These are phyloP conservation scores for Phalanger gymnotis DNA, from an alignment of 2,797 vertebrate species.

Conservation along the genomic window DNA sequence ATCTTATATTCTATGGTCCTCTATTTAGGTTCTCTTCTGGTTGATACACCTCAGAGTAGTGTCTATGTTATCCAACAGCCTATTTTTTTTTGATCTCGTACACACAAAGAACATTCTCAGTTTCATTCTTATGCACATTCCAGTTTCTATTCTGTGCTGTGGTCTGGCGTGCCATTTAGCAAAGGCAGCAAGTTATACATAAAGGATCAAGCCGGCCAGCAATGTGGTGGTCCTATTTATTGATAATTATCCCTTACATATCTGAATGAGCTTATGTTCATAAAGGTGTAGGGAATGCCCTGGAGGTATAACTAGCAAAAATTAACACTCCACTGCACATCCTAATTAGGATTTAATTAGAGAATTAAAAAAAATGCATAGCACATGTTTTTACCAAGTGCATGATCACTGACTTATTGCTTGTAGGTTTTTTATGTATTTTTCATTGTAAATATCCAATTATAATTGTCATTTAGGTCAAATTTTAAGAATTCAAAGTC, in stretches of 20 bases:
- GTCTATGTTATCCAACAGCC: neutral
- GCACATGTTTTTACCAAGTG: conserved; percentile 81
- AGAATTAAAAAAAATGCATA: conserved; percentile 81
- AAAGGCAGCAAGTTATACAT: conserved; percentile 26
- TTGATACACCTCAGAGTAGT: neutral
- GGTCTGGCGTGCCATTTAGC: conserved; percentile 12
- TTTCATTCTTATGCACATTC: neutral
- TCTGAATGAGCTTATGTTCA: conserved; percentile 80
- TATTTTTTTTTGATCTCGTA: neutral
- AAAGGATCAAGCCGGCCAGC: conserved; percentile 66
- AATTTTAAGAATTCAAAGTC: conserved; percentile 79
- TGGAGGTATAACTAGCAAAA: conserved; percentile 81
- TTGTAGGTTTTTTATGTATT: conserved; percentile 80
- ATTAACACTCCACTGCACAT: conserved; percentile 85
- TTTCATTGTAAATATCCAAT: conserved; percentile 84
- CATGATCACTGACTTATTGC: conserved; percentile 82
- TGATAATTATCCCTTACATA: conserved; percentile 85
- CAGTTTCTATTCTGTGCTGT: neutral
- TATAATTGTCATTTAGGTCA: conserved; percentile 81
- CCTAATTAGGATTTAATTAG: conserved; percentile 88
- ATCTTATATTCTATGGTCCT: neutral
- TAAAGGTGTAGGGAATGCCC: conserved; percentile 83
- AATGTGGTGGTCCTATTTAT: conserved; percentile 71
- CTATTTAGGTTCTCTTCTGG: neutral
- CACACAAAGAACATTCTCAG: neutral